A percentile compares a stretch with the other conserved stretches of the same genome.
Evolutionary conservation across 2,797 vertebrate species (phyloP).

Genomic region (Rallus crepitans): DNA sequence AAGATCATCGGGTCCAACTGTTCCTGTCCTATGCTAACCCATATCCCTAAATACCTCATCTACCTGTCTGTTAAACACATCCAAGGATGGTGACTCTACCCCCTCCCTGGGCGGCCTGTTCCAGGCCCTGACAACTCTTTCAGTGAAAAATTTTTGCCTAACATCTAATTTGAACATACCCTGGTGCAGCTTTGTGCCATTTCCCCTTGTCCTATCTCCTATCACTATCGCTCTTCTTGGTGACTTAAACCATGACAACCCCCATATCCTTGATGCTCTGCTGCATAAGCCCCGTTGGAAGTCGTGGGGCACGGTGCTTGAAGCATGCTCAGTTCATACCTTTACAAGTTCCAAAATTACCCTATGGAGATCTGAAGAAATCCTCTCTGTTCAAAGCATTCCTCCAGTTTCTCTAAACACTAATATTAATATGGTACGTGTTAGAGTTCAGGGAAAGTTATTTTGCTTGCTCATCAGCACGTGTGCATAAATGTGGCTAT

Average conservation of each 20-base stretch:
- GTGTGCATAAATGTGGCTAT: not conserved
- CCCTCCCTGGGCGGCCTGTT: no score
- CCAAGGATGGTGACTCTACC: no score
- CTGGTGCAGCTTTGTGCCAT: no score
- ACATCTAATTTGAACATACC: no score
- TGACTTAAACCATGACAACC: not conserved
- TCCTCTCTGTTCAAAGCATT: not conserved
- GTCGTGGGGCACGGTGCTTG: not conserved
- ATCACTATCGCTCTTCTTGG: not conserved
- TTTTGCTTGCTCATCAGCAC: not conserved
- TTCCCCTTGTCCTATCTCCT: no score
- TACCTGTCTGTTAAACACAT: no score
- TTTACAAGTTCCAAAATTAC: not conserved
- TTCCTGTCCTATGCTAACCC: no score
- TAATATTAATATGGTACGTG: not conserved
- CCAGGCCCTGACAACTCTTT: no score
- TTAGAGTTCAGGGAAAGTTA: not conserved
- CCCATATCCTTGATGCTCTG: not conserved
- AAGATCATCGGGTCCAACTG: no score
- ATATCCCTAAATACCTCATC: no score
- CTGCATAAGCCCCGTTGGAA: not conserved
- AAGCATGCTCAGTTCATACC: not conserved
- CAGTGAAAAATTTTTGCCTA: no score
- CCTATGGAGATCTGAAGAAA: not conserved
- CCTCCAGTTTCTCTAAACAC: not conserved